These are phyloP conservation scores for Phyllostomus hastatus DNA, from an alignment of 2,113 vertebrate genomes.

Conservation along the genomic window DNA sequence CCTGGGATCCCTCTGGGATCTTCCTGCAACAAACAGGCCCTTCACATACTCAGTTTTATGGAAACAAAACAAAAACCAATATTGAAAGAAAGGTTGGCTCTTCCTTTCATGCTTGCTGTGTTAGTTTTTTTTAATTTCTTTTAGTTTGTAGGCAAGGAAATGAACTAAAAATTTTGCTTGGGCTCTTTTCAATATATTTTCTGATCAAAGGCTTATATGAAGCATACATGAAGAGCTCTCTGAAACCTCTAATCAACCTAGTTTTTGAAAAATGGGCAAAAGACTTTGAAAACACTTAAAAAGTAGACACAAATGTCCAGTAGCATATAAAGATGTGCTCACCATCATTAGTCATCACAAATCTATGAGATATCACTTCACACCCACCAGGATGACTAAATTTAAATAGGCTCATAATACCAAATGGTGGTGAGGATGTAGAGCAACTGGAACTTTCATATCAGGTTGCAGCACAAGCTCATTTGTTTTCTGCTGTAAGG, in stretches of 20 bases:
- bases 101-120: background rate
- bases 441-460: background rate
- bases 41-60: background rate
- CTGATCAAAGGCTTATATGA: background rate
- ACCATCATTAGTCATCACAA: background rate
- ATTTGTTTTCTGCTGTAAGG: no score
- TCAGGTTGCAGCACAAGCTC: no score
- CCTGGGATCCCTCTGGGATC: background rate
- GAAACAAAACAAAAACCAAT: conserved; percentile 8
- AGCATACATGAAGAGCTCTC: background rate
- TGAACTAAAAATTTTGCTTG: background rate
- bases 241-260: background rate
- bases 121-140: conserved; percentile 1
- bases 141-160: background rate
- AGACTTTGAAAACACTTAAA: background rate
- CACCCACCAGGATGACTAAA: background rate
- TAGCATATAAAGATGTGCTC: background rate
- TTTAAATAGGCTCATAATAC: background rate
- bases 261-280: background rate
- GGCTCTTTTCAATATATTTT: background rate
- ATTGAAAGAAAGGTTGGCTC: background rate
- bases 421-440: background rate
- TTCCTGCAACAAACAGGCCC: background rate
- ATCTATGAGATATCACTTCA: background rate
- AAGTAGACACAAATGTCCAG: background rate